phyloP scores from a whole-genome alignment of 2,797 vertebrate genomes.

The Sarcoramphus papa region DNA sequence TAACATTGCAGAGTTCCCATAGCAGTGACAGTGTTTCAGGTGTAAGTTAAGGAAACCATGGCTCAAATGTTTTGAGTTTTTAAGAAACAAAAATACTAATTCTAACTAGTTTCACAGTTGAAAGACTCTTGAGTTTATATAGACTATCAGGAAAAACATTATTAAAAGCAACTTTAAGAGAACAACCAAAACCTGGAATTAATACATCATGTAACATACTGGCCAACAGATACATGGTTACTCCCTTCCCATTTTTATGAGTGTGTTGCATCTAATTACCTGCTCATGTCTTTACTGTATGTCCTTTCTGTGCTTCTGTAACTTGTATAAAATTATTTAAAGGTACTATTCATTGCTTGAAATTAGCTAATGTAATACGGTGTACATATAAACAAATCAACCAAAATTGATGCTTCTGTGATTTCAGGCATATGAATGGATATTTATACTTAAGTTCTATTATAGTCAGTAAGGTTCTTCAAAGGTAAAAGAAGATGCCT shows the following conservation, averaged over 20 bases:
- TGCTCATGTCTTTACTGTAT: neutral
- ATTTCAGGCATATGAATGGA: neutral
- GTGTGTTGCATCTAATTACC: neutral
- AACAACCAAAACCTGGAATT: neutral
- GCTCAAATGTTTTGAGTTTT: neutral
- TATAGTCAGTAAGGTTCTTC: neutral
- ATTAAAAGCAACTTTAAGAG: neutral
- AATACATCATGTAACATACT: neutral
- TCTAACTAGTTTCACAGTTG: neutral
- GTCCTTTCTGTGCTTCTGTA: neutral
- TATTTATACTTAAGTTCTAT: neutral
- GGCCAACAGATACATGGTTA: slow-evolving; percentile 25
- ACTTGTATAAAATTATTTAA: neutral
- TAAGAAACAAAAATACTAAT: neutral
- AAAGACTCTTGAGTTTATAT: neutral
- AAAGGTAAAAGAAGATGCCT: neutral
- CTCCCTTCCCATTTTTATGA: neutral
- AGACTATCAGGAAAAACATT: neutral
- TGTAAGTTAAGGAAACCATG: neutral
- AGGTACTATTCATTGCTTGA: neutral
- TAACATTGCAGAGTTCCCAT: neutral
- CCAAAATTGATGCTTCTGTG: neutral
- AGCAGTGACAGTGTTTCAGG: neutral
- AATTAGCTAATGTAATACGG: neutral
- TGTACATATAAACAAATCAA: neutral